phyloP scores from a whole-genome alignment of 2,797 vertebrate species.

The Merluccius polli region DNA sequence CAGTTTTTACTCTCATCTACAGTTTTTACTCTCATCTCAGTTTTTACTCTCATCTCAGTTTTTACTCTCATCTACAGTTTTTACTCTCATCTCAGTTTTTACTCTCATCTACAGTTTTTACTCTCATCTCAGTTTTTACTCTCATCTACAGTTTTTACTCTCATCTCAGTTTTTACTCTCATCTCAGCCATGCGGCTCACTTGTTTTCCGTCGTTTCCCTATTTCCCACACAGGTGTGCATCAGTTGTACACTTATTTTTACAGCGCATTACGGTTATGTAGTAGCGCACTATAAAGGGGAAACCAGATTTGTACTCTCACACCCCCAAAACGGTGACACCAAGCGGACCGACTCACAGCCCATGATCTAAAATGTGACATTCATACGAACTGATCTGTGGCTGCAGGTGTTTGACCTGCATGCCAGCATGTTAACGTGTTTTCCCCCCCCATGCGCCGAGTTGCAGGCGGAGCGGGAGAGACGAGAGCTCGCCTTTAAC shows the following conservation, averaged over 20 bases:
- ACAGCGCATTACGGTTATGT: not conserved
- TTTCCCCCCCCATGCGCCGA: conserved; percentile 29
- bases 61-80: no score
- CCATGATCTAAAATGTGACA: not conserved
- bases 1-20: no score
- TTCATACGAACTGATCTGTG: not conserved
- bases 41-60: no score
- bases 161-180: no score
- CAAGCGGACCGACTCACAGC: not conserved
- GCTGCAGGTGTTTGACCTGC: not conserved
- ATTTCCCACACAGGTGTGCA: no score
- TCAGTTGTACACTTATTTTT: not conserved
- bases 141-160: no score
- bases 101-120: no score
- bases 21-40: no score
- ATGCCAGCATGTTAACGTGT: not conserved
- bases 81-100: no score
- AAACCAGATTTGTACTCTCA: not conserved
- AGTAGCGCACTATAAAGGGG: not conserved
- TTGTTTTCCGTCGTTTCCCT: no score
- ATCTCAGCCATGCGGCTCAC: no score
- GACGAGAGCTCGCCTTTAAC: conserved; percentile 42
- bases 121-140: no score
- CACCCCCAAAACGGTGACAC: not conserved
- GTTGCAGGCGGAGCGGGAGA: conserved; percentile 47